phyloP scores from a whole-genome alignment of 2,888 invertebrate genomes.

The Micoletzkya japonica region DNA sequence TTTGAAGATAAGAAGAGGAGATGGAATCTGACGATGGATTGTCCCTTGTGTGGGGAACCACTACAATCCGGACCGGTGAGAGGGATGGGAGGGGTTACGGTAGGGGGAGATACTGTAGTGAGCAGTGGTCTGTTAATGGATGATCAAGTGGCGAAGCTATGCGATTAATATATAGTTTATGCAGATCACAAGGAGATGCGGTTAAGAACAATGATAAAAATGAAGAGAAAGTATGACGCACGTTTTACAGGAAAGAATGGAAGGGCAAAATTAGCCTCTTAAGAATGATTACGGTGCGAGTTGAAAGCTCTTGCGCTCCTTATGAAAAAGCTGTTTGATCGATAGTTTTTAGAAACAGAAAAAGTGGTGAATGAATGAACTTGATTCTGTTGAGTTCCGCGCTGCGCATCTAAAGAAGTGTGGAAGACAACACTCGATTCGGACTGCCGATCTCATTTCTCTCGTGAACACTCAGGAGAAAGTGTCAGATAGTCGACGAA shows the following conservation, averaged over 20 bases:
- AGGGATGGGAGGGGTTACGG: not conserved
- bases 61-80: slow-evolving; percentile 35
- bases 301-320: too few species aligned
- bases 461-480: slow-evolving; percentile 32
- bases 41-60: slow-evolving; percentile 34
- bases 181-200: not conserved
- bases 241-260: too few species aligned
- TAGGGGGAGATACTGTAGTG: not conserved
- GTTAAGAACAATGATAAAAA: not conserved
- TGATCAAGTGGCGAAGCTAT: not conserved
- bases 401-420: slow-evolving; percentile 35
- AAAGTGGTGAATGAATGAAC: too few species aligned
- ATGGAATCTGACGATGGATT: slow-evolving; percentile 33
- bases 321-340: too few species aligned
- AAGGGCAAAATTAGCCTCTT: too few species aligned
- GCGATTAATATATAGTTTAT: not conserved
- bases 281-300: too few species aligned
- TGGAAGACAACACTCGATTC: slow-evolving; percentile 29
- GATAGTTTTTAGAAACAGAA: too few species aligned
- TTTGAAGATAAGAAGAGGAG: slow-evolving; percentile 31
- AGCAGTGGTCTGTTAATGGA: not conserved
- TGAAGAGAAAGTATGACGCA: too few species aligned
- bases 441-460: slow-evolving; percentile 27
- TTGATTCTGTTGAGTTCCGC: slow-evolving; percentile 33
- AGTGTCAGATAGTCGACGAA: slow-evolving; percentile 26